A percentile compares a stretch with the other conserved stretches of the same genome.
These are phyloP conservation scores for Alces alces DNA, from an alignment of 2,113 vertebrate genomes.

Conservation along the genomic window DNA sequence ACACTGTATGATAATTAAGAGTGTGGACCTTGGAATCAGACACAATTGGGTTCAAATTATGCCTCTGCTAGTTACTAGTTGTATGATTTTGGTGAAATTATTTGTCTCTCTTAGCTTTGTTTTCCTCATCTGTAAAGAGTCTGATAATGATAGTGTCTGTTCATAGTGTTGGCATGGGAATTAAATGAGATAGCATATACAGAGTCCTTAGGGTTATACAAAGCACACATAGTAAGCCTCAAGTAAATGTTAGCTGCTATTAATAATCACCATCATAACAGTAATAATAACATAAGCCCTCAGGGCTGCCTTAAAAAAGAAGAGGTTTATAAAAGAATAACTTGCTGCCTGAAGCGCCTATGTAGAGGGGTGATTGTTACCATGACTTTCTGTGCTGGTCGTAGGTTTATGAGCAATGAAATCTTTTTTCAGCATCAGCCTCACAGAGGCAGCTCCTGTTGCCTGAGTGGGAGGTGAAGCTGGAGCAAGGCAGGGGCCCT, in stretches of 20 bases:
- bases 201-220: background rate
- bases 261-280: background rate
- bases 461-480: conserved; percentile 51
- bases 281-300: background rate
- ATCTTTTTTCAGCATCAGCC: conserved; percentile 33
- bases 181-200: conserved; percentile 1
- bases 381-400: background rate
- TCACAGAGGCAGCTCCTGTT: conserved; percentile 39
- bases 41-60: background rate
- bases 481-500: background rate
- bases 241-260: conserved; percentile 25
- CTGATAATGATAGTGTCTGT: background rate
- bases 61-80: background rate
- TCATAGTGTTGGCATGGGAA: background rate
- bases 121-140: background rate
- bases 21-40: background rate
- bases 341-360: background rate
- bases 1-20: background rate
- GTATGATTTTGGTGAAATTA: conserved; percentile 7
- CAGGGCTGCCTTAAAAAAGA: background rate
- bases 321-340: background rate
- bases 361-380: conserved; percentile 14
- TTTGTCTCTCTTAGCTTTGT: background rate
- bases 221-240: background rate
- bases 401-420: conserved; percentile 3